Evolutionary conservation across 2,113 vertebrate species (phyloP).

Genomic region (Hucho hucho): DNA sequence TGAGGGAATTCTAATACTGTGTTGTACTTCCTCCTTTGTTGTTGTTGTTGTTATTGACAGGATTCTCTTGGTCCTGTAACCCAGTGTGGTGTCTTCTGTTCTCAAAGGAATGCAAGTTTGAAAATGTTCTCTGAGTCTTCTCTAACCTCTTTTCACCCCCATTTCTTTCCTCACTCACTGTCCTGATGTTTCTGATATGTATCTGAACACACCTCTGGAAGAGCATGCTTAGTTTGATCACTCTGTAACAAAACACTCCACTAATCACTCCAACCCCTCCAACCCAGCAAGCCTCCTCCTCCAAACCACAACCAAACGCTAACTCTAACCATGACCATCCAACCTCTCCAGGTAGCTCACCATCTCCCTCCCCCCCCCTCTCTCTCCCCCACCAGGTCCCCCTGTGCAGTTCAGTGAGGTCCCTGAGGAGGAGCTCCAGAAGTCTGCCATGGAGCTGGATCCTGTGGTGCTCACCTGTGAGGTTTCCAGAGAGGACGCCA

Average conservation of each 20-base stretch:
- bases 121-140: background rate
- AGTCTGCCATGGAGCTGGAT: constrained; percentile 71
- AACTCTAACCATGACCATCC: background rate
- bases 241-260: too few relatives aligned
- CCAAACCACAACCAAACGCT: background rate
- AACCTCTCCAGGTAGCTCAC: background rate
- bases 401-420: constrained; percentile 63
- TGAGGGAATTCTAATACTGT: background rate
- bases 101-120: too few relatives aligned
- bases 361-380: background rate
- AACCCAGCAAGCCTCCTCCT: background rate
- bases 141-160: background rate
- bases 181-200: background rate
- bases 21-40: too few relatives aligned
- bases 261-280: background rate
- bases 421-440: constrained; percentile 65
- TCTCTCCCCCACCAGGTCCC: constrained; percentile 46
- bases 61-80: too few relatives aligned
- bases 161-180: background rate
- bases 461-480: constrained; percentile 74
- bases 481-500: constrained; percentile 65
- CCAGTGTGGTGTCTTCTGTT: too few relatives aligned
- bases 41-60: too few relatives aligned
- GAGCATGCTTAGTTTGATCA: too few relatives aligned
- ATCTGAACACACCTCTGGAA: background rate